These are phyloP conservation scores for Musca domestica DNA, from an alignment of 1,140 invertebrate genomes.

Conservation along the genomic window DNA sequence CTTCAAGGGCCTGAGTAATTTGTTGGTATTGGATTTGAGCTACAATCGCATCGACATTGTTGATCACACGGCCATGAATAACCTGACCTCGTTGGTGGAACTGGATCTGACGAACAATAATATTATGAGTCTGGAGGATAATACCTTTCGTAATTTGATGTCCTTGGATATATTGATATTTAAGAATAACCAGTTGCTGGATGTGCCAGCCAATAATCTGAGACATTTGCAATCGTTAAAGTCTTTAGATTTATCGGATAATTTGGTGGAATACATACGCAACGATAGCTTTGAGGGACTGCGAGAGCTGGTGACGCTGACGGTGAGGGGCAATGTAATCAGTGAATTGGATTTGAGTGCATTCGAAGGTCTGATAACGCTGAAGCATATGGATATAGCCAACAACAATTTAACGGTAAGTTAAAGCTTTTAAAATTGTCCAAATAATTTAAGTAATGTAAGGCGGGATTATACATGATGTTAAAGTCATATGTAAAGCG, in stretches of 20 bases:
- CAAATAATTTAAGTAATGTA: too few relatives aligned
- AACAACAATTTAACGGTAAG: conserved; percentile 74
- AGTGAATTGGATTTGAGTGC: conserved; percentile 65
- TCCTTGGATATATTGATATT: conserved; percentile 68
- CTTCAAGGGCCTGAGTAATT: conserved; percentile 69
- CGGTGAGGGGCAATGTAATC: conserved; percentile 72
- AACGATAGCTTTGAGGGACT: conserved; percentile 68
- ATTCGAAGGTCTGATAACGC: conserved; percentile 66
- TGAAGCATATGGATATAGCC: conserved; percentile 73
- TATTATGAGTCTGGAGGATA: conserved; percentile 67
- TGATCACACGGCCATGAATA: conserved; percentile 68
- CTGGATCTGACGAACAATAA: conserved; percentile 76
- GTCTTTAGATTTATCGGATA: conserved; percentile 68
- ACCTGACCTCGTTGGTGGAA: conserved; percentile 67
- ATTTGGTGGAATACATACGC: conserved; percentile 68
- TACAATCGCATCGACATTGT: conserved; percentile 74
- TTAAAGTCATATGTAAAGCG: too few relatives aligned
- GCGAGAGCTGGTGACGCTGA: conserved; percentile 64
- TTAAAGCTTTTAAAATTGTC: too few relatives aligned
- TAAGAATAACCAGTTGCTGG: conserved; percentile 73
- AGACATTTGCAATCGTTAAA: conserved; percentile 64
- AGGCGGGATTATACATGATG: too few relatives aligned
- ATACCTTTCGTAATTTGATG: conserved; percentile 68
- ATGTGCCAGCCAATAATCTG: conserved; percentile 69
- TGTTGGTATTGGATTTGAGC: conserved; percentile 70